A percentile compares a stretch with the other conserved stretches of the same genome.
Conservation (phyloP, 2,888 invertebrate genomes). For the Linnaemya vulpina region DNA sequence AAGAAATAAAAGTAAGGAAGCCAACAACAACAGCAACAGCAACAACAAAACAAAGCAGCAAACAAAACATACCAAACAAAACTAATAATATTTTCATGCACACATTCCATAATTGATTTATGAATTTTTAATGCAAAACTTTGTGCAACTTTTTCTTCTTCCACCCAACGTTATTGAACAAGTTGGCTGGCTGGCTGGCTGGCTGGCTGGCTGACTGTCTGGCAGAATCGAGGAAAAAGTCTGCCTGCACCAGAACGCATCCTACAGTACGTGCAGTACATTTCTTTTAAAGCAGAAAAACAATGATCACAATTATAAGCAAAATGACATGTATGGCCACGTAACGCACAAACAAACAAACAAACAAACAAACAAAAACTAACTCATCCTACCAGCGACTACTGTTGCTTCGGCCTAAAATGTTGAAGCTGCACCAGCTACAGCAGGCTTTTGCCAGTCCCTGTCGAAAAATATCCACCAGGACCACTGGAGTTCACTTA, state of each 20-base stretch:
- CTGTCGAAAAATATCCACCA: constrained; percentile 2
- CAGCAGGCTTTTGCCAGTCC: not conserved
- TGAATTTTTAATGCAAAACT: constrained; percentile 82
- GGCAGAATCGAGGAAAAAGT: constrained; percentile 31
- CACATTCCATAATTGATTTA: constrained; percentile 83
- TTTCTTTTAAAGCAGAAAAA: constrained; percentile 44
- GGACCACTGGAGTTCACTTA: constrained; percentile 44
- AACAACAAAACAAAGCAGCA: not conserved
- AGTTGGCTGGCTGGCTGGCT: constrained; percentile 38
- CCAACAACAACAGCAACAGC: constrained; percentile 14
- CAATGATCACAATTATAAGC: constrained; percentile 70
- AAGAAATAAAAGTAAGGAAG: constrained; percentile 74
- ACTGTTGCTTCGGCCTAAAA: constrained; percentile 50
- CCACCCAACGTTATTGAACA: constrained; percentile 65
- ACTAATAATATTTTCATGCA: constrained; percentile 77
- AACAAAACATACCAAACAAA: constrained; percentile 66
- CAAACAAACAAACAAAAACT: constrained; percentile 30
- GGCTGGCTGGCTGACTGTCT: constrained; percentile 39
- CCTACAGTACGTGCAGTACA: constrained; percentile 46
- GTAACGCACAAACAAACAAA: constrained; percentile 24
- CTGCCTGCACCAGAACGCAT: constrained; percentile 54
- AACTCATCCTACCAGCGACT: constrained; percentile 49
- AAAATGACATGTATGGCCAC: constrained; percentile 64
- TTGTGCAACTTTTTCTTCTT: constrained; percentile 43
- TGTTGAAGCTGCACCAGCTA: constrained; percentile 40